Evolutionary conservation across 2,113 vertebrate species (phyloP).

Genomic region (Bufo gargarizans): DNA sequence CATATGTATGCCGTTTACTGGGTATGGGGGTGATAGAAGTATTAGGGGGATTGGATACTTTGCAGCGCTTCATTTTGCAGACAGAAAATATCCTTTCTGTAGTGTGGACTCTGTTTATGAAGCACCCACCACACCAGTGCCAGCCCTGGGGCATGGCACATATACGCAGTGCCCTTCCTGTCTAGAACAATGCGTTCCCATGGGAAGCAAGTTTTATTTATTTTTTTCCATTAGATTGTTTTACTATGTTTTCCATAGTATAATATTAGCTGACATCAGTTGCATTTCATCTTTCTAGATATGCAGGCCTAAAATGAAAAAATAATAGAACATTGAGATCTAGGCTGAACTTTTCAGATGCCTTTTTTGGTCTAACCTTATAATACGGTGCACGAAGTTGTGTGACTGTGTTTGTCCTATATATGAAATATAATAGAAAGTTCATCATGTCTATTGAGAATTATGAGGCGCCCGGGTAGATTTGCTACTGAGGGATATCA

Average conservation of each 20-base stretch:
- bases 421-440: too few relatives aligned
- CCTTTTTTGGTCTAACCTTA: neutral
- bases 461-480: too few relatives aligned
- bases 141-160: neutral
- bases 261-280: neutral
- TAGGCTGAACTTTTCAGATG: neutral
- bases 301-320: too few relatives aligned
- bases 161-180: neutral
- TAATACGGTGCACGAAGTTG: neutral
- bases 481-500: too few relatives aligned
- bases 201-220: neutral
- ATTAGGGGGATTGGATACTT: too few relatives aligned
- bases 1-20: too few relatives aligned
- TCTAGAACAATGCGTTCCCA: slow-evolving; percentile 30
- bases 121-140: neutral
- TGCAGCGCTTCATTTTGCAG: neutral
- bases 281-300: neutral
- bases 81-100: neutral
- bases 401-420: too few relatives aligned
- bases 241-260: neutral
- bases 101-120: neutral
- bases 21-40: too few relatives aligned
- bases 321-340: neutral
- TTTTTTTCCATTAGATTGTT: neutral
- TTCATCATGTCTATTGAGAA: too few relatives aligned